Conservation (phyloP, 2,888 invertebrate genomes). For the Ectemnius lituratus region DNA sequence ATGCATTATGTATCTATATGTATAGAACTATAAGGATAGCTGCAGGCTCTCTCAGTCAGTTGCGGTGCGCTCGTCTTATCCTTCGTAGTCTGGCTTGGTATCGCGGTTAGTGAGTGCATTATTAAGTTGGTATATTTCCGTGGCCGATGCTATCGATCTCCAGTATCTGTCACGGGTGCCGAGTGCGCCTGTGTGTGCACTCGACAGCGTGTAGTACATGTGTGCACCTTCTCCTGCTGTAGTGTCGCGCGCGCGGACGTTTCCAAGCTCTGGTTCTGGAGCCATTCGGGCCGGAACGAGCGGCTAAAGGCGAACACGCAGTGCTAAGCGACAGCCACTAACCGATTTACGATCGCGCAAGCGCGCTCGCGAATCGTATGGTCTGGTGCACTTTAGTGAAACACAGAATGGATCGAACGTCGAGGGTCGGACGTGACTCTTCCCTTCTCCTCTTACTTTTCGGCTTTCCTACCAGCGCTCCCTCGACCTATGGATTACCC, state of each 20-base stretch:
- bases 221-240: conserved; percentile 25
- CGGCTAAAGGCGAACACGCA: conserved; percentile 59
- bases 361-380: conserved; percentile 46
- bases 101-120: conserved; percentile 65
- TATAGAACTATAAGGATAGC: no score
- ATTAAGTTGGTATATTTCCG: conserved; percentile 67
- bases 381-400: conserved; percentile 50
- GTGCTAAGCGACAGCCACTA: conserved; percentile 62
- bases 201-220: not conserved
- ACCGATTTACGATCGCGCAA: conserved; percentile 64
- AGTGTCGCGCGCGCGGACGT: conserved; percentile 14
- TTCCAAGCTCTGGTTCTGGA: conserved; percentile 28
- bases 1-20: no score
- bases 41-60: not conserved
- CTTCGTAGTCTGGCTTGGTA: conserved; percentile 17
- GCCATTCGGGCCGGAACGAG: conserved; percentile 58
- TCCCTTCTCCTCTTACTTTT: conserved; percentile 31
- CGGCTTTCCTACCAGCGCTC: conserved; percentile 27
- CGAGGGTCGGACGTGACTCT: conserved; percentile 36
- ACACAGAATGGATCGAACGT: conserved; percentile 41
- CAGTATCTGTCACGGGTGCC: conserved; percentile 49
- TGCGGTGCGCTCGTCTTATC: conserved; percentile 3
- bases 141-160: conserved; percentile 66
- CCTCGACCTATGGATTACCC: conserved; percentile 36
- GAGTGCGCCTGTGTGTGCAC: conserved; percentile 13